Conservation (phyloP, 2,797 vertebrate genomes). For the Sebastes wilsoni region DNA sequence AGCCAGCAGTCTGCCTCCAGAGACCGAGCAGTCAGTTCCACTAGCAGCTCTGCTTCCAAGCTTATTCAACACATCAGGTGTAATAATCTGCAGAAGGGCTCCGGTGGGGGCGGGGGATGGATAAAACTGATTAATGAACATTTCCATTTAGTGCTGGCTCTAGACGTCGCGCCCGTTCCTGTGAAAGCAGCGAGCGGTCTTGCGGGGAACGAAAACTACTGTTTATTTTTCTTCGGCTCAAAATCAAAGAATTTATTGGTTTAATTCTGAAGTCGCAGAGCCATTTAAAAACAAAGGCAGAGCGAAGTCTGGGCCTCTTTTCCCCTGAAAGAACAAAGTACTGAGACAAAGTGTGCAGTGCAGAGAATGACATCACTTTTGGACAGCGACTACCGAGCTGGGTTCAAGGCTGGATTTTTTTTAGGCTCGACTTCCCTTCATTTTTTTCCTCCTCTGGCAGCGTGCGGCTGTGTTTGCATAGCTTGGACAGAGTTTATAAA, state of each 20-base stretch:
- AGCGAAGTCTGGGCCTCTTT: constrained; percentile 48
- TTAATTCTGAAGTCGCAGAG: constrained; percentile 57
- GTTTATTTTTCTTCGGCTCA: constrained; percentile 62
- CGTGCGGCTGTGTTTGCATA: constrained; percentile 57
- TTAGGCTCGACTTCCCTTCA: constrained; percentile 38
- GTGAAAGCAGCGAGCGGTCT: constrained; percentile 33
- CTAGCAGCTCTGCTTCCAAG: constrained; percentile 60
- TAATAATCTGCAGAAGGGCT: constrained; percentile 67
- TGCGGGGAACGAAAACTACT: constrained; percentile 33
- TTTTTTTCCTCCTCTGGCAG: constrained; percentile 46
- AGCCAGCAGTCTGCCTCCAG: constrained; percentile 67
- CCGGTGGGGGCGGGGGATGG: constrained; percentile 47
- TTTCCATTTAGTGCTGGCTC: constrained; percentile 61
- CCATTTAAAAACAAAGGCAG: constrained; percentile 59
- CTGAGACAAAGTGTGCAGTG: constrained; percentile 72
- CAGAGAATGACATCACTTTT: constrained; percentile 79
- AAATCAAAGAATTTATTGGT: constrained; percentile 71
- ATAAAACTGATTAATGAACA: constrained; percentile 75
- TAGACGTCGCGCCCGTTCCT: constrained; percentile 29
- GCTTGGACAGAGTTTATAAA: constrained; percentile 66
- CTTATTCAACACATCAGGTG: constrained; percentile 78
- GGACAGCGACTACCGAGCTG: constrained; percentile 60
- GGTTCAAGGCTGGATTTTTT: constrained; percentile 64
- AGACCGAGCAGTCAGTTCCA: constrained; percentile 60
- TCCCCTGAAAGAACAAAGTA: constrained; percentile 65